A percentile compares a stretch with the other conserved stretches of the same genome.
Evolutionary conservation across 2,113 vertebrate genomes (phyloP).

Genomic region (rat (Rattus norvegicus)): DNA sequence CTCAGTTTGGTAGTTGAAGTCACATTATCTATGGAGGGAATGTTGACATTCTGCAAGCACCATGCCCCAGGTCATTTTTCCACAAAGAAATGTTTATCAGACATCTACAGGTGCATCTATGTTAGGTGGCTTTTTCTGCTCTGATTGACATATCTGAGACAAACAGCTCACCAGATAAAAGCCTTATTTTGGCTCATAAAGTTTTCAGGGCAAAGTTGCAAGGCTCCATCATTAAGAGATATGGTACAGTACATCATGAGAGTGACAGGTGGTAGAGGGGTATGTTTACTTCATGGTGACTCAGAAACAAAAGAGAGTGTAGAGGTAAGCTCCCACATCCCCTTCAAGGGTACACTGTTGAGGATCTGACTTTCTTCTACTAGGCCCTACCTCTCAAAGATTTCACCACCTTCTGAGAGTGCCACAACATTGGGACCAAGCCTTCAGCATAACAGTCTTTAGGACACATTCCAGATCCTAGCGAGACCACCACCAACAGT

Average conservation of each 20-base stretch:
- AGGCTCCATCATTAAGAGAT: not conserved
- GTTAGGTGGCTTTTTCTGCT: not conserved
- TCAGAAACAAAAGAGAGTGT: not conserved
- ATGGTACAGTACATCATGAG: not conserved
- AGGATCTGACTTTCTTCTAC: not conserved
- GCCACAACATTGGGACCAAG: not conserved
- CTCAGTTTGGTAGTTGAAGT: not conserved
- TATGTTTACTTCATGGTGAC: not conserved
- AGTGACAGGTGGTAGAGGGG: too few relatives aligned
- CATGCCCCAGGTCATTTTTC: not conserved
- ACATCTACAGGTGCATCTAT: not conserved
- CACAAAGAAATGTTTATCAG: not conserved
- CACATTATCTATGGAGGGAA: too few relatives aligned
- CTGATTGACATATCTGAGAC: not conserved
- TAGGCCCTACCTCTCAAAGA: not conserved
- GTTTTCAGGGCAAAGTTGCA: not conserved
- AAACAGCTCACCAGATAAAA: not conserved
- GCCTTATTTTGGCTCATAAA: not conserved
- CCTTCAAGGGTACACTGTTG: not conserved
- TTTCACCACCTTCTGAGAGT: not conserved
- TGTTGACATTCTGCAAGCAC: not conserved
- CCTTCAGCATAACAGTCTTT: not conserved
- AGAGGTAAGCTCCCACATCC: too few relatives aligned
- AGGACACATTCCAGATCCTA: not conserved
- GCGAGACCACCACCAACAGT: not conserved